A percentile compares a stretch with the other conserved stretches of the same genome.
phyloP scores from a whole-genome alignment of 2,888 invertebrate genomes.

The Tetragonisca angustula region DNA sequence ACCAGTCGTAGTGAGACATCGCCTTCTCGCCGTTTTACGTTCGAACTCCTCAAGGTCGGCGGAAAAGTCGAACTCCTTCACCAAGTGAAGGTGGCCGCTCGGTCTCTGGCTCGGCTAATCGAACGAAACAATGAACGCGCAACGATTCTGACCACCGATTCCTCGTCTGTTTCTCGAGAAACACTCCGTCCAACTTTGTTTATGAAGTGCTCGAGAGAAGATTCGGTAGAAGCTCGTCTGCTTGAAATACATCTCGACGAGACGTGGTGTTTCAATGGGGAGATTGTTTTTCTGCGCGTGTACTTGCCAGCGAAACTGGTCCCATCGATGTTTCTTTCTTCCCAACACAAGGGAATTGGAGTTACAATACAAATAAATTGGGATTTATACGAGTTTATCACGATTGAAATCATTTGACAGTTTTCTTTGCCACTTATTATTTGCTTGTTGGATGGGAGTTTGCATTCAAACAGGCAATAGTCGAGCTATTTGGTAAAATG shows the following conservation, averaged over 20 bases:
- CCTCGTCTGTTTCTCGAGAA: background rate
- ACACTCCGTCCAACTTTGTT: background rate
- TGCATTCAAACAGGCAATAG: no score
- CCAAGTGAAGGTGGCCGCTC: slow-evolving; percentile 55
- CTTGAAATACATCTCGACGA: slow-evolving; percentile 24
- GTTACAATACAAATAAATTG: no score
- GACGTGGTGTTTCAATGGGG: slow-evolving; percentile 1
- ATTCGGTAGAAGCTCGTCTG: background rate
- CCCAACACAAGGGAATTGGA: no score
- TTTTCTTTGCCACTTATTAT: no score
- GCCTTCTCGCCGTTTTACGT: slow-evolving; percentile 58
- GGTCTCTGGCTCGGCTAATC: slow-evolving; percentile 43
- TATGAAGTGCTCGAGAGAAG: slow-evolving; percentile 19
- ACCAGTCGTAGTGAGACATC: slow-evolving; percentile 41
- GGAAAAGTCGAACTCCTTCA: slow-evolving; percentile 69
- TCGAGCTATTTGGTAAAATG: no score
- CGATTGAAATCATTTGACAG: no score
- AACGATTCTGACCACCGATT: background rate
- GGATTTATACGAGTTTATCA: no score
- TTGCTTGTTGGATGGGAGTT: no score
- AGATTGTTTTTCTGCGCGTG: background rate
- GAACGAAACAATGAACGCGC: slow-evolving; percentile 45
- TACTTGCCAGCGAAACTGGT: background rate
- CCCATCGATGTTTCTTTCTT: background rate
- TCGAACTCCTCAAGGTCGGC: slow-evolving; percentile 67